phyloP scores from a whole-genome alignment of 2,797 vertebrate species.

The Holocentrus rufus region DNA sequence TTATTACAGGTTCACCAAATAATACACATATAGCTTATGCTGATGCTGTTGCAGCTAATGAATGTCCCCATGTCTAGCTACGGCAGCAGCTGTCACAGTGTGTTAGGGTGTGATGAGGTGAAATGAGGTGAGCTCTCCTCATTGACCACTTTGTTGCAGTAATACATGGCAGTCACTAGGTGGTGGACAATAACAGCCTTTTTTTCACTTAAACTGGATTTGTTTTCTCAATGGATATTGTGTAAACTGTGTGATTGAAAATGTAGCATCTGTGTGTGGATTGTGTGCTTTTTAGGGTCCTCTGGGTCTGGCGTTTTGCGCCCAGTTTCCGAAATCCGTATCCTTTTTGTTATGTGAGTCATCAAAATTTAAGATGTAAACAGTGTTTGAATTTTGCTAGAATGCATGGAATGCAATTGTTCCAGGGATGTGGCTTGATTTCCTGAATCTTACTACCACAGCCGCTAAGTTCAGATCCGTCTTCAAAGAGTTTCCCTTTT shows the following conservation, averaged over 20 bases:
- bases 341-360: conserved; percentile 81
- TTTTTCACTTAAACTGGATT: background rate
- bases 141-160: conserved; percentile 62
- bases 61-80: conserved; percentile 43
- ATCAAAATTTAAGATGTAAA: conserved; percentile 1
- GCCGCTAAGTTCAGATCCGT: conserved; percentile 91
- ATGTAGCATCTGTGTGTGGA: conserved; percentile 18
- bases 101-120: conserved; percentile 72
- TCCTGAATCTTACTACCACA: conserved; percentile 81
- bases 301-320: conserved; percentile 82
- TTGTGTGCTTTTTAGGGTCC: conserved; percentile 76
- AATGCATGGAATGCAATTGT: conserved; percentile 23
- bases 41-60: conserved; percentile 48
- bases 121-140: conserved; percentile 70
- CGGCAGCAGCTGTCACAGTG: conserved; percentile 66
- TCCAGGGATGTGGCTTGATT: conserved; percentile 32
- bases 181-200: conserved; percentile 41
- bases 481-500: conserved; percentile 96
- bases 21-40: conserved; percentile 31
- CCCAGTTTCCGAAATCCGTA: conserved; percentile 95
- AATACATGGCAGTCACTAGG: conserved; percentile 59
- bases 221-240: background rate
- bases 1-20: conserved; percentile 39
- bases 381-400: conserved; percentile 10
- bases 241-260: conserved; percentile 9